Evolutionary conservation across 2,888 invertebrate genomes (phyloP).

Genomic region (Hymenopus coronatus): DNA sequence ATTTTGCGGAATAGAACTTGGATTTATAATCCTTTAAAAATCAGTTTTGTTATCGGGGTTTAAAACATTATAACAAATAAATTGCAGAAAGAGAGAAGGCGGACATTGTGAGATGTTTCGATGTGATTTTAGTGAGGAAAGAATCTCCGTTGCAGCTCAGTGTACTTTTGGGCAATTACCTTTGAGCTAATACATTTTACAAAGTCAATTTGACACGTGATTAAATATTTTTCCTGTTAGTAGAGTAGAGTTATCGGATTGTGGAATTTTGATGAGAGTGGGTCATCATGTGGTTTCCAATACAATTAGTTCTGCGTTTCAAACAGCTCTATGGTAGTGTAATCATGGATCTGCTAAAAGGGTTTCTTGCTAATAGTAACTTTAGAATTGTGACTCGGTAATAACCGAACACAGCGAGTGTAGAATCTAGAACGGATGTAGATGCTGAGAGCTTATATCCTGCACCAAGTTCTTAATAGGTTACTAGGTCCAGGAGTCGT

Average conservation of each 20-base stretch:
- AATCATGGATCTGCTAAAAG: background rate
- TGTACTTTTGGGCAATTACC: background rate
- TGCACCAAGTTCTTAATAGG: too few species aligned
- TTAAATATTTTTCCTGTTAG: background rate
- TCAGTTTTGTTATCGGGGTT: too few species aligned
- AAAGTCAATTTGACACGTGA: background rate
- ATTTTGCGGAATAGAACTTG: too few species aligned
- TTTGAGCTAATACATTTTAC: background rate
- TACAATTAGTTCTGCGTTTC: background rate
- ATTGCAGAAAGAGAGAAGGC: too few species aligned
- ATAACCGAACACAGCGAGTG: too few species aligned
- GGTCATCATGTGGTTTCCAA: background rate
- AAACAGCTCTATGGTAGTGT: background rate
- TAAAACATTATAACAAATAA: too few species aligned
- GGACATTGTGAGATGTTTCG: too few species aligned
- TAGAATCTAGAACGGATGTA: too few species aligned
- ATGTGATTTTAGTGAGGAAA: background rate
- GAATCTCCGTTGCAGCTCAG: background rate
- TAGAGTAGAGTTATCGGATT: background rate
- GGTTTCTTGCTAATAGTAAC: background rate
- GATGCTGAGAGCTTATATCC: too few species aligned
- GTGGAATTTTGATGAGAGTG: background rate
- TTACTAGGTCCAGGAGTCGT: too few species aligned
- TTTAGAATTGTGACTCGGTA: background rate
- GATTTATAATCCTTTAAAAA: too few species aligned